Evolutionary conservation across 2,888 invertebrate genomes (phyloP), one percentile per base, ranked within the genome.

Genomic region (Acrocyrtus sp.): DNA sequence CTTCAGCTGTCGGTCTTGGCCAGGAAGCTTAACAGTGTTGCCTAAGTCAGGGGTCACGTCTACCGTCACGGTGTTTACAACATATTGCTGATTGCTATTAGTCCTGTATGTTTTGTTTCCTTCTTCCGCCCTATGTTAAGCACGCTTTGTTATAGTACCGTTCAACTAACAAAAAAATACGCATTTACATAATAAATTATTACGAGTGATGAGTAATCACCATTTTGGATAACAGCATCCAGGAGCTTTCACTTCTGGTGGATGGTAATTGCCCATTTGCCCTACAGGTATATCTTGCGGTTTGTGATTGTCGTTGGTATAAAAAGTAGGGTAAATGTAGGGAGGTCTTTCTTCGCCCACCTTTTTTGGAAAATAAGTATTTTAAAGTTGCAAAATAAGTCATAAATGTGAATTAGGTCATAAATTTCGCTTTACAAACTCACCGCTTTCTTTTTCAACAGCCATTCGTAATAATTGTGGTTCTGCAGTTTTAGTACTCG

Each of bases 401-500:
- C 17, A n/a, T 51, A 12, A 5, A 51, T 26, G 22, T 22, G 27
- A 34, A 15, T 34, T 53, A 17, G 10, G 27, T 51, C 22, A 51
- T n/a, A n/a, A n/a, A n/a, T n/a, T n/a, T n/a, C n/a, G n/a, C n/a
- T n/a, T n/a, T n/a, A n/a, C n/a, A 29, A 6, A 47, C 72, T 63
- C 65, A 76, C 75, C 5, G 69, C 69, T 69, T 76, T 73, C 60
- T 73, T 76, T 41, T 76, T 76, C 21, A 76, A 48, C 12, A 72
- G 54, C 72, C 72, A 75, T 43, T 72, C 72, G n/a, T 78, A 76
- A 45, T 76, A 78, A 41, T 76, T 72, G 27, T 74, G 74, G 60
- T 80, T 80, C 45, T 77, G 75, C n/a, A 78, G 54, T 47, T 72
- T 76, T 27, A 76, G 48, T 39, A 78, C 78, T 21, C 80, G 68